phyloP scores from a whole-genome alignment of 2,113 vertebrate genomes.

The Rafetus swinhoei region DNA sequence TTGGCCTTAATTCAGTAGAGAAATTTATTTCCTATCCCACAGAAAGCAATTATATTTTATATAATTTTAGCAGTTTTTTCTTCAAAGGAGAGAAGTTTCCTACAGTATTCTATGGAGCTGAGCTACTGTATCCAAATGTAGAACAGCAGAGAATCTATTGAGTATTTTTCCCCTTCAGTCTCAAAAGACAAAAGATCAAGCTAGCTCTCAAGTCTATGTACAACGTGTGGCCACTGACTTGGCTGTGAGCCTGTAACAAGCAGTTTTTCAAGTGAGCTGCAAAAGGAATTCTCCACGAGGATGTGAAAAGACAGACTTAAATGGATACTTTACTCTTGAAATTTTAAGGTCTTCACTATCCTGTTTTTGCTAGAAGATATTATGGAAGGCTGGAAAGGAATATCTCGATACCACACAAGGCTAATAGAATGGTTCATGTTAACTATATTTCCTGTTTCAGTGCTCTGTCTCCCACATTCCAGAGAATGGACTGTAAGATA shows the following conservation, averaged over 20 bases:
- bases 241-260: neutral
- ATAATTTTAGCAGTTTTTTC: neutral
- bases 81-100: slow-evolving; percentile 18
- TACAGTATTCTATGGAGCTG: neutral
- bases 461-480: neutral
- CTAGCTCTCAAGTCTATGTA: neutral
- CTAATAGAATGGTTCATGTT: neutral
- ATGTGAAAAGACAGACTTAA: neutral
- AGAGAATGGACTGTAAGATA: neutral
- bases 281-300: neutral
- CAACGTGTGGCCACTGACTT: neutral
- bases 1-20: neutral
- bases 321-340: neutral
- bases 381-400: neutral
- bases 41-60: slow-evolving; percentile 19
- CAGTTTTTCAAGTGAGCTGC: neutral
- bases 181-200: neutral
- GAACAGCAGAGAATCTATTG: neutral
- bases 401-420: neutral
- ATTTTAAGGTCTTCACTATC: neutral
- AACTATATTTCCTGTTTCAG: neutral
- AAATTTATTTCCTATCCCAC: slow-evolving; percentile 5
- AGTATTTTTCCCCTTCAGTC: rapidly evolving
- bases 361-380: neutral
- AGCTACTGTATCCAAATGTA: neutral